Evolutionary conservation across 2,797 vertebrate genomes (phyloP).

Genomic region (Scyliorhinus canicula): DNA sequence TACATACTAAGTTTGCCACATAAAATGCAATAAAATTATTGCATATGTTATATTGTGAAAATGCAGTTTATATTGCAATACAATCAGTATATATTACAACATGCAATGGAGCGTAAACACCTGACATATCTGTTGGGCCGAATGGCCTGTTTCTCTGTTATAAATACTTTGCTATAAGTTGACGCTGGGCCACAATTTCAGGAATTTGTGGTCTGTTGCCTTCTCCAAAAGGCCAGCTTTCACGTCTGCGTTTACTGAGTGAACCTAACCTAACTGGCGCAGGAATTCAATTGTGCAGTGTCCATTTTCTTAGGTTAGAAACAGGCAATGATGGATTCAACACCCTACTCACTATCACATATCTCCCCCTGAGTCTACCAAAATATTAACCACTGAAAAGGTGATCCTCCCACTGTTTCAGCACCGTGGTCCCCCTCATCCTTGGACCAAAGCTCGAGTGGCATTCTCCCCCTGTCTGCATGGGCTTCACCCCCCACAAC

Average conservation of each 20-base stretch:
- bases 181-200: background rate
- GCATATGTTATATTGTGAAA: background rate
- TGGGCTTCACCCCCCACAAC: no score
- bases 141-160: background rate
- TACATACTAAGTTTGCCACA: background rate
- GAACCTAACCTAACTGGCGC: background rate
- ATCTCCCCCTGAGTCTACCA: no score
- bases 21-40: background rate
- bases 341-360: no score
- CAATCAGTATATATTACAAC: background rate
- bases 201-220: background rate
- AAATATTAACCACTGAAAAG: no score
- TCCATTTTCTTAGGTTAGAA: background rate
- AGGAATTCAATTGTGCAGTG: background rate
- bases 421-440: no score
- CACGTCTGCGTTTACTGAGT: background rate
- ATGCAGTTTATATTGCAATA: background rate
- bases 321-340: background rate
- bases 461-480: no score
- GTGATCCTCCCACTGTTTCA: no score
- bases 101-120: background rate
- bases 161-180: background rate
- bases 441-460: no score
- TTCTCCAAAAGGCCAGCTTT: background rate
- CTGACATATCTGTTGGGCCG: background rate